Percentiles rank a stretch among this genome's conserved stretches.
These are phyloP conservation scores for Acronicta psi DNA, from an alignment of 2,888 invertebrate genomes.

Conservation along the genomic window DNA sequence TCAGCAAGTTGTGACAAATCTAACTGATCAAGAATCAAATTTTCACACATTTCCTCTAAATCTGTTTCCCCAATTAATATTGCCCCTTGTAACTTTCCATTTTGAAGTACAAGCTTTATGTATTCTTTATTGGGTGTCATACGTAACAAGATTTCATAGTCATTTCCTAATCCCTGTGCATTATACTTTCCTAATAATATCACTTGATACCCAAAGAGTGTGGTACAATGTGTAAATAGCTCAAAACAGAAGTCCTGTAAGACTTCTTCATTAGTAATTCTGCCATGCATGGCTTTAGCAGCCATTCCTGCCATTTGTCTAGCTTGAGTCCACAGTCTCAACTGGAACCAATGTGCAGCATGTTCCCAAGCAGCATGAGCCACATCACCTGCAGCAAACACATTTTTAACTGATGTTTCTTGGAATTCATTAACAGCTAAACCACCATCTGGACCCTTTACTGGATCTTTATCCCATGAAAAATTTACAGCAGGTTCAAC, in stretches of 20 bases:
- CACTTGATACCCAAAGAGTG: constrained; percentile 97
- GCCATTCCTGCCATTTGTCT: constrained; percentile 98
- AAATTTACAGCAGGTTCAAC: constrained; percentile 92
- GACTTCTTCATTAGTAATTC: constrained; percentile 89
- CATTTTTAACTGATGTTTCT: constrained; percentile 92
- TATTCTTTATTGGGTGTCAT: constrained; percentile 94
- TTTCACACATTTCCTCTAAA: constrained; percentile 99
- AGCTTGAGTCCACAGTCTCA: constrained; percentile 99
- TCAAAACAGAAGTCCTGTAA: constrained; percentile 99
- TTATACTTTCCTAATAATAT: constrained; percentile 97
- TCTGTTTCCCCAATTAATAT: constrained; percentile 99
- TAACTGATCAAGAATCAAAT: constrained; percentile 97
- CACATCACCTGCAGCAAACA: constrained; percentile 99
- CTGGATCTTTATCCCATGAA: constrained; percentile 85
- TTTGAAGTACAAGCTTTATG: constrained; percentile 95
- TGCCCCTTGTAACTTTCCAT: constrained; percentile 96
- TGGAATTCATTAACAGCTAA: constrained; percentile 95
- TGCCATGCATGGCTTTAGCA: constrained; percentile 95
- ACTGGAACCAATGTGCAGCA: constrained; percentile 96
- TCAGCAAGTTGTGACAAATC: constrained; percentile 96
- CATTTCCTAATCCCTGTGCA: constrained; percentile 94
- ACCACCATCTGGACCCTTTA: constrained; percentile 93
- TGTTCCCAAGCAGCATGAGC: constrained; percentile 94
- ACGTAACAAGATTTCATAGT: constrained; percentile 95
- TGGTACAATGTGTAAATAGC: constrained; percentile 98